A percentile compares a stretch with the other conserved stretches of the same genome.
Conservation (phyloP, 2,113 vertebrate genomes). For the Ivindomyrus marchei region DNA sequence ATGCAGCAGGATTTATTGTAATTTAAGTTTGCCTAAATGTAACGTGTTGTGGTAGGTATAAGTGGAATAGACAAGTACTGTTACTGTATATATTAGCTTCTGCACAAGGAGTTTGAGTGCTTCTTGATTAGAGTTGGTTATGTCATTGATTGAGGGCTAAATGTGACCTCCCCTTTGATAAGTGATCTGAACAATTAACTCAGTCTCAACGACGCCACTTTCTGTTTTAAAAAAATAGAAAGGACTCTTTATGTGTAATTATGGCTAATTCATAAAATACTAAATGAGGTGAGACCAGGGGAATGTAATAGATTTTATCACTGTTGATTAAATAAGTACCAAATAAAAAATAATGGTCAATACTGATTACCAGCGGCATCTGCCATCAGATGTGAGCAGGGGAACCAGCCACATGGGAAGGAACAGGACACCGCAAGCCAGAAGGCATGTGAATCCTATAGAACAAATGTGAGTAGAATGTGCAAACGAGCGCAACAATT, state of each 20-base stretch:
- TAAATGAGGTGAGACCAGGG: not conserved
- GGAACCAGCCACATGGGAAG: not conserved
- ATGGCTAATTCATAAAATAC: not conserved
- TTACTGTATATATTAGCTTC: not conserved
- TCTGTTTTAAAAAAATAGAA: not conserved
- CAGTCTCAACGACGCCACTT: not conserved
- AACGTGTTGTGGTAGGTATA: not conserved
- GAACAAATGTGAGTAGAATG: not conserved
- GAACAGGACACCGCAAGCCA: not conserved
- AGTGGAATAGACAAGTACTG: not conserved
- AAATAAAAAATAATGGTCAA: not conserved
- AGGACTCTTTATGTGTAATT: not conserved
- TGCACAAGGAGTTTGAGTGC: not conserved
- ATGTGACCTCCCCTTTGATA: not conserved
- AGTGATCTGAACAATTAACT: not conserved
- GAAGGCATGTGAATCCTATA: not conserved
- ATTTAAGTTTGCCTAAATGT: not conserved
- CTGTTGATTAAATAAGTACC: not conserved
- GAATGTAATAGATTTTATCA: not conserved
- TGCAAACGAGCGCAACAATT: not conserved
- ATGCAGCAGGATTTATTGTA: not conserved
- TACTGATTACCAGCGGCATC: not conserved
- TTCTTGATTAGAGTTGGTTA: not conserved
- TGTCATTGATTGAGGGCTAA: not conserved
- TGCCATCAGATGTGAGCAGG: not conserved